These are phyloP conservation scores for Pholis gunnellus DNA, from an alignment of 2,113 vertebrate genomes.

Conservation along the genomic window DNA sequence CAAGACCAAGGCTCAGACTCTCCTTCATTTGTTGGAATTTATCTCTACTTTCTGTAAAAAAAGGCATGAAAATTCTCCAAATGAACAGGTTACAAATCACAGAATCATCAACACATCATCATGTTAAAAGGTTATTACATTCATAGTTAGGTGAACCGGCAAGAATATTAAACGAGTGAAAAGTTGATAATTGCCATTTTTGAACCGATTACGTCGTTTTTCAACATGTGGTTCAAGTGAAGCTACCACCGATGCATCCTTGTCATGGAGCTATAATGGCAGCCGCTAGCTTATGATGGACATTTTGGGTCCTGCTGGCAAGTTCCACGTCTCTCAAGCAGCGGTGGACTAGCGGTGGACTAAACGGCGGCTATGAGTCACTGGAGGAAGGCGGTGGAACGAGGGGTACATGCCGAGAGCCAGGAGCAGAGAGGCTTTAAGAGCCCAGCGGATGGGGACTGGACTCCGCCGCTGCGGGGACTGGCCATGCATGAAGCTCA, in stretches of 20 bases:
- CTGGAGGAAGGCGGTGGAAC: neutral
- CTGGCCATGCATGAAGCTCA: constrained; percentile 52
- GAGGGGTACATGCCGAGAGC: constrained; percentile 13
- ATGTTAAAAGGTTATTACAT: neutral
- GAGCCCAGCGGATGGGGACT: neutral
- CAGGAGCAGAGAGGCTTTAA: constrained; percentile 30
- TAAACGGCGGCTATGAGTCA: constrained; percentile 19
- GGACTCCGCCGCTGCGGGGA: constrained; percentile 24
- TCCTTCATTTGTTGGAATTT: neutral
- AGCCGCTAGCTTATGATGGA: neutral
- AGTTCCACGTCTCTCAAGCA: neutral
- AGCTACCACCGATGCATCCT: too few relatives aligned
- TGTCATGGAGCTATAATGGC: neutral
- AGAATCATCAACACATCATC: too few relatives aligned
- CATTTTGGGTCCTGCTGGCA: neutral
- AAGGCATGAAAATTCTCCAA: neutral
- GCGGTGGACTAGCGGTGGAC: neutral
- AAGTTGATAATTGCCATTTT: neutral
- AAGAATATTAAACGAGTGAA: too few relatives aligned
- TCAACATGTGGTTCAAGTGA: neutral
- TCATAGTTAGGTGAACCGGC: neutral
- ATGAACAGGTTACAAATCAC: neutral
- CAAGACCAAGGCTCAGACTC: neutral
- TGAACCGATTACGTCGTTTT: neutral
- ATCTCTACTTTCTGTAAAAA: neutral